Evolutionary conservation across 2,113 vertebrate genomes (phyloP).

Genomic region (Rhinolophus ferrumequinum): DNA sequence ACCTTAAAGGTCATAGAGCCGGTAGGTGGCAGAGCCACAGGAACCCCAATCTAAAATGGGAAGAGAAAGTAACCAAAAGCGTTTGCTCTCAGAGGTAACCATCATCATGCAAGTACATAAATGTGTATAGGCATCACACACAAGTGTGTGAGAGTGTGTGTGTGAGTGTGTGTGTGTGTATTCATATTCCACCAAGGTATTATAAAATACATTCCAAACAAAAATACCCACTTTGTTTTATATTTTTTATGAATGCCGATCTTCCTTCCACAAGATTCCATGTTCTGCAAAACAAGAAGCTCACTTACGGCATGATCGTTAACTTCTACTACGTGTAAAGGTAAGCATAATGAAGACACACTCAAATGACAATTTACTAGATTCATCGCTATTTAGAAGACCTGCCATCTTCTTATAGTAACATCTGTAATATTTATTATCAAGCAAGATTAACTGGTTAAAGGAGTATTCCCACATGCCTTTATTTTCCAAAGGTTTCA

Average conservation of each 20-base stretch:
- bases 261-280: slow-evolving; percentile 97
- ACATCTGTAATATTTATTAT: background rate
- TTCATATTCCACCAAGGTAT: background rate
- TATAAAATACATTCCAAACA: slow-evolving; percentile 7
- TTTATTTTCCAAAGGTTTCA: background rate
- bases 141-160: background rate
- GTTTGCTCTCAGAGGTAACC: background rate
- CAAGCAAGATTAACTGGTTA: background rate
- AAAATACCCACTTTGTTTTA: slow-evolving; percentile 94
- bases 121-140: rapidly evolving
- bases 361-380: background rate
- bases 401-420: background rate
- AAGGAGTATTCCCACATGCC: background rate
- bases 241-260: slow-evolving; percentile 97
- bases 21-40: background rate
- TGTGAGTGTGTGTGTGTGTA: background rate
- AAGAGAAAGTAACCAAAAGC: background rate
- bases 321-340: background rate
- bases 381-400: background rate
- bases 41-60: background rate
- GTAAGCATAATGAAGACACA: background rate
- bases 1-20: background rate
- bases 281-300: slow-evolving; percentile 88
- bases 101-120: background rate
- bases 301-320: background rate